Evolutionary conservation across 2,113 vertebrate species (phyloP).

Genomic region (Monopterus albus): DNA sequence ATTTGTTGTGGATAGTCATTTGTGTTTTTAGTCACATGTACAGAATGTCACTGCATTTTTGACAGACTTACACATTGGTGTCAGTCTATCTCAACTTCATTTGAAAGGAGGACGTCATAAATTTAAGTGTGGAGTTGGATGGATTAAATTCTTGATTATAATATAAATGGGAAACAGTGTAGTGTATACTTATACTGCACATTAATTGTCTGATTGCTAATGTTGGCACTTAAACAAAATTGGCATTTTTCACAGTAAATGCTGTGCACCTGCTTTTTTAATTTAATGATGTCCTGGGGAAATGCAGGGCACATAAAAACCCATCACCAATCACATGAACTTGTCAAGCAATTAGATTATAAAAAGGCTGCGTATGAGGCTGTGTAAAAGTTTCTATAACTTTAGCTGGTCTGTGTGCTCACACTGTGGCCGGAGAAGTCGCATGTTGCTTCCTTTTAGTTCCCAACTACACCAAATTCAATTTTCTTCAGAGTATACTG

Average conservation of each 20-base stretch:
- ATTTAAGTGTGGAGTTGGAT: background rate
- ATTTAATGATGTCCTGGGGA: background rate
- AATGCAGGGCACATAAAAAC: too few species aligned
- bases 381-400: too few species aligned
- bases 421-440: background rate
- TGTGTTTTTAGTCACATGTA: background rate
- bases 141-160: background rate
- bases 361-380: too few species aligned
- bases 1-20: background rate
- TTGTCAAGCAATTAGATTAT: too few species aligned
- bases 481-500: slow-evolving; percentile 3
- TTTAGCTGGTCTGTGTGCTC: background rate
- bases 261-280: background rate
- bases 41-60: background rate
- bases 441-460: background rate
- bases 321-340: too few species aligned
- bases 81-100: background rate
- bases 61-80: background rate
- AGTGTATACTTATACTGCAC: background rate
- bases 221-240: background rate
- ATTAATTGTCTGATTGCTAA: background rate
- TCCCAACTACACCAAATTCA: background rate
- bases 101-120: background rate
- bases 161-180: background rate
- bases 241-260: too few species aligned